These are phyloP conservation scores for Drosophila pseudoobscura DNA, from an alignment of 1,140 invertebrate species.

Conservation along the genomic window DNA sequence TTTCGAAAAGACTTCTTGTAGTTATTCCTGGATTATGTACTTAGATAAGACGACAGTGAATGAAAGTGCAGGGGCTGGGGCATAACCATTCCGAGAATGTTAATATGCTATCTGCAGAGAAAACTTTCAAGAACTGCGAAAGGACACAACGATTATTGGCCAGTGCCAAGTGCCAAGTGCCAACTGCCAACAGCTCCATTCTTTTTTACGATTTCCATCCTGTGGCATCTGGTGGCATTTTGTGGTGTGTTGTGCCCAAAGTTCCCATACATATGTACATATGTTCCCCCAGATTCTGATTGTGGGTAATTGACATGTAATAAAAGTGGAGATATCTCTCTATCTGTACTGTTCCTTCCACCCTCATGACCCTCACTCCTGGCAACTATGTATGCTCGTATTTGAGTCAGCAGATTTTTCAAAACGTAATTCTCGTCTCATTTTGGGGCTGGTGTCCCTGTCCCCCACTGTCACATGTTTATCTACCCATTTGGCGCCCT, in stretches of 20 bases:
- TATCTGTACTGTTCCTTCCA: not conserved
- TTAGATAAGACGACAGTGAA: too few relatives aligned
- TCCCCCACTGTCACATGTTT: conserved; percentile 6
- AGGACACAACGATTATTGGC: conserved; percentile 62
- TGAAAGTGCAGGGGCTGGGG: conserved; percentile 11
- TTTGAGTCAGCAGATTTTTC: conserved; percentile 59
- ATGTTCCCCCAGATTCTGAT: conserved; percentile 51
- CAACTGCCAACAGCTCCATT: conserved; percentile 42
- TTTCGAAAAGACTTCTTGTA: too few relatives aligned
- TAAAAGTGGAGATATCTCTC: conserved; percentile 41
- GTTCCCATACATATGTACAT: conserved; percentile 18
- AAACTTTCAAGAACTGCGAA: conserved; percentile 23
- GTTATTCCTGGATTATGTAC: too few relatives aligned
- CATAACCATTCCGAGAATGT: conserved; percentile 39
- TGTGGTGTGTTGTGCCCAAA: too few relatives aligned
- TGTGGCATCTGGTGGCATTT: not conserved
- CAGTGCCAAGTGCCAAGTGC: conserved; percentile 44
- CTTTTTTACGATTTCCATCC: conserved; percentile 59
- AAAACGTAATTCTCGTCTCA: conserved; percentile 7
- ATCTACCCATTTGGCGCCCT: conserved; percentile 3
- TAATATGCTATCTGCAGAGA: conserved; percentile 20
- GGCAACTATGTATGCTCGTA: conserved; percentile 27
- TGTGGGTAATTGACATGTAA: conserved; percentile 78
- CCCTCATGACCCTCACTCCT: conserved; percentile 1
- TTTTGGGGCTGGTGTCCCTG: not conserved